A percentile compares a stretch with the other conserved stretches of the same genome.
Conservation (phyloP, 2,797 vertebrate species). For the Taeniopygia guttata region DNA sequence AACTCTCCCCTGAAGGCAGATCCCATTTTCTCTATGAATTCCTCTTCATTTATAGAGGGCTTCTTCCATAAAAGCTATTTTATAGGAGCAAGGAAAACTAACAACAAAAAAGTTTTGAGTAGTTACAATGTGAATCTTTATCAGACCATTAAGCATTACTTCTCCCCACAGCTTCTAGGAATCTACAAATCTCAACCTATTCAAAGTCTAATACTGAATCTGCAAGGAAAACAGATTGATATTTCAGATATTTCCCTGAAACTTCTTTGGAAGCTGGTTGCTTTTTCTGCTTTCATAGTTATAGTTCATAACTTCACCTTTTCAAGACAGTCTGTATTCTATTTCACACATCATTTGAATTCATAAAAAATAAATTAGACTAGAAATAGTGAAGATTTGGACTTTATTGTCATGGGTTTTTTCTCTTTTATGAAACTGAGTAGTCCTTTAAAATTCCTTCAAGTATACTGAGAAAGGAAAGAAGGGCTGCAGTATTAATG, state of each 20-base stretch:
- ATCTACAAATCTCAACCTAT: background rate
- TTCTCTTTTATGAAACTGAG: background rate
- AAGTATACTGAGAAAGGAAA: background rate
- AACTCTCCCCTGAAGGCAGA: background rate
- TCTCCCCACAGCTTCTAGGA: background rate
- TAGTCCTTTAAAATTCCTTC: background rate
- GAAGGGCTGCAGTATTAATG: background rate
- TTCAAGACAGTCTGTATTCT: constrained; percentile 7
- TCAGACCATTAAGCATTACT: background rate
- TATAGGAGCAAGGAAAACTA: background rate
- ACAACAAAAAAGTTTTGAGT: background rate
- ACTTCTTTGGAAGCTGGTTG: background rate
- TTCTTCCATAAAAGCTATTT: background rate
- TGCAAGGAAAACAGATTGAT: background rate
- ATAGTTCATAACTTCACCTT: background rate
- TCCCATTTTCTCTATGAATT: background rate
- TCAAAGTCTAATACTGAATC: background rate
- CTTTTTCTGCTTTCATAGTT: background rate
- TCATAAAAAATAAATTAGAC: background rate
- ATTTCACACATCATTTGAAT: constrained; percentile 58
- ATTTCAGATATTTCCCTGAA: background rate
- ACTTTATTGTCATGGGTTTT: background rate
- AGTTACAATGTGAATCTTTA: background rate
- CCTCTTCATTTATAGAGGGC: background rate
- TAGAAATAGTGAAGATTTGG: background rate